These are phyloP conservation scores for Dysidea cf. avara DNA, from an alignment of 37 sponge, comb jelly and placozoan species.

Conservation along the genomic window DNA sequence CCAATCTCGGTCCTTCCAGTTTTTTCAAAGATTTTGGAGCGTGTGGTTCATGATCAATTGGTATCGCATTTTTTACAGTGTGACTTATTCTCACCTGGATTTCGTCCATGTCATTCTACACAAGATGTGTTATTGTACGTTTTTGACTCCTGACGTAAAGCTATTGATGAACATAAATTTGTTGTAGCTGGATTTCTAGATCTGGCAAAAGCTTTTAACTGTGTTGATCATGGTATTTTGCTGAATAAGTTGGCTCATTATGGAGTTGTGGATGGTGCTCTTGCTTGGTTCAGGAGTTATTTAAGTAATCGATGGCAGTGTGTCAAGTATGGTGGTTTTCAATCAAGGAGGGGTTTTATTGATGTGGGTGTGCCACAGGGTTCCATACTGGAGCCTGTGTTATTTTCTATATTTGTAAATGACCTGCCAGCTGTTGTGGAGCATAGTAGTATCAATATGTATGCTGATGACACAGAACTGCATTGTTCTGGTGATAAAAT, in stretches of 20 bases:
- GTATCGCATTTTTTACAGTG: neutral
- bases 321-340: conserved; percentile 2
- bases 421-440: too few relatives aligned
- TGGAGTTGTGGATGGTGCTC: conserved; percentile 16
- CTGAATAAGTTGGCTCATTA: conserved; percentile 19
- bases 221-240: conserved; percentile 20
- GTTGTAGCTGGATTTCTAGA: conserved; percentile 33
- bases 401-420: conserved; percentile 25
- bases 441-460: too few relatives aligned
- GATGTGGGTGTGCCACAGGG: conserved; percentile 38
- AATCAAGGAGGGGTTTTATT: conserved; percentile 5
- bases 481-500: too few relatives aligned
- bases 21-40: neutral
- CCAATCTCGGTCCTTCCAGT: conserved; percentile 9
- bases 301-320: conserved; percentile 15
- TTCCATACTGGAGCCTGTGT: conserved; percentile 30
- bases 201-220: conserved; percentile 28
- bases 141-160: conserved; percentile 37
- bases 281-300: conserved; percentile 28
- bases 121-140: conserved; percentile 30
- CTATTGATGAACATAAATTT: conserved; percentile 23
- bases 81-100: neutral
- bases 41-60: neutral
- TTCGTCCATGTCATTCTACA: conserved; percentile 28
- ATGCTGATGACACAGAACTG: too few relatives aligned